phyloP scores from a whole-genome alignment of 1,140 invertebrate genomes.

The Trachymyrmex septentrionalis region DNA sequence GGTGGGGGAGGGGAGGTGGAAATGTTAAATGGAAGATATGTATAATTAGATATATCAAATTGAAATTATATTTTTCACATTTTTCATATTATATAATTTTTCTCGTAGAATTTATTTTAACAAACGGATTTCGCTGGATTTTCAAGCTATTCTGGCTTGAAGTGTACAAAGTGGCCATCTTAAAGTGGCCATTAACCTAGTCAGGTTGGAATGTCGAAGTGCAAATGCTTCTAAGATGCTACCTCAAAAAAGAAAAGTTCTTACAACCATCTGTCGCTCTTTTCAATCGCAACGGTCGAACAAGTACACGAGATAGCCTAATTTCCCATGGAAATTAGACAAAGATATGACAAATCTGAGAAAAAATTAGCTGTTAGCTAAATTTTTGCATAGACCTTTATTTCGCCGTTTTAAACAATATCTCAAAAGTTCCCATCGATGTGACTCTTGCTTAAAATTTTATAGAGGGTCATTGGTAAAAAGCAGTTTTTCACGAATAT shows the following conservation, averaged over 20 bases:
- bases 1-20: neutral
- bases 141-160: neutral
- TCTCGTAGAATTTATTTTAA: neutral
- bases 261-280: constrained; percentile 69
- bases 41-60: neutral
- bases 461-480: too few species aligned
- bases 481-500: too few species aligned
- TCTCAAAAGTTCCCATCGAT: too few species aligned
- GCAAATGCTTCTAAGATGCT: constrained; percentile 32
- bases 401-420: too few species aligned
- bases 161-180: neutral
- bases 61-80: neutral
- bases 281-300: constrained; percentile 50
- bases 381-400: too few species aligned
- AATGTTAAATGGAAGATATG: neutral
- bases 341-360: too few species aligned
- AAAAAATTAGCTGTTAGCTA: too few species aligned
- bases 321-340: too few species aligned
- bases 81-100: too few species aligned
- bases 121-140: neutral
- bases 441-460: too few species aligned
- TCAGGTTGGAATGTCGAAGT: constrained; percentile 50
- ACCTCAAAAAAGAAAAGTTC: constrained; percentile 57
- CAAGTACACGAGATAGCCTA: neutral
- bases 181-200: constrained; percentile 11